Evolutionary conservation across 2,888 invertebrate genomes (phyloP).

Genomic region (Nematopogon swammerdamellus): DNA sequence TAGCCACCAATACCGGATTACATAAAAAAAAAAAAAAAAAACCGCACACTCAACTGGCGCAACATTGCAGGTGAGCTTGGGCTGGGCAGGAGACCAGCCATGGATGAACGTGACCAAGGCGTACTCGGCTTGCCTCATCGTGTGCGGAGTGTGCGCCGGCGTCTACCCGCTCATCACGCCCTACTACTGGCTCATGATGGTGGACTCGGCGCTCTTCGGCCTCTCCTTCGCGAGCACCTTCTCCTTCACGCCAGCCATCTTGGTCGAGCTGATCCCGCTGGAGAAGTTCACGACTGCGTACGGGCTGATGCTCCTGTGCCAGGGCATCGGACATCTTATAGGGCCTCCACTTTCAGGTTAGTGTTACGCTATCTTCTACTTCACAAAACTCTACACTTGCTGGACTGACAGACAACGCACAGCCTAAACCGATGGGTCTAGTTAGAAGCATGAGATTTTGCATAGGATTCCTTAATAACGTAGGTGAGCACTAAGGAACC

Average conservation of each 20-base stretch:
- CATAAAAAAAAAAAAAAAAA: too few relatives aligned
- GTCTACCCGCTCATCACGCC: conserved; percentile 55
- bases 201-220: conserved; percentile 70
- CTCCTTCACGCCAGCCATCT: conserved; percentile 84
- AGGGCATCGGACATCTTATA: conserved; percentile 88
- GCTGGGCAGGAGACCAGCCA: conserved; percentile 85
- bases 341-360: conserved; percentile 90
- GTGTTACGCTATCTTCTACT: too few relatives aligned
- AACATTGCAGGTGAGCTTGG: conserved; percentile 66
- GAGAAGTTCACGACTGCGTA: conserved; percentile 92
- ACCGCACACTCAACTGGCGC: too few relatives aligned
- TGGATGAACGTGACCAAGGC: conserved; percentile 79
- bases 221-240: conserved; percentile 90
- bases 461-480: background rate
- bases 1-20: too few relatives aligned
- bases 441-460: too few relatives aligned
- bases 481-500: too few relatives aligned
- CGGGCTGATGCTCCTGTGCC: conserved; percentile 82
- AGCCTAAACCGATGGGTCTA: too few relatives aligned
- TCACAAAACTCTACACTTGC: background rate
- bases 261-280: conserved; percentile 84
- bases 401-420: background rate
- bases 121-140: conserved; percentile 74
- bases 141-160: conserved; percentile 62
- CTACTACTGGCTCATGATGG: conserved; percentile 46